These are phyloP conservation scores for Catamblyrhynchus diadema DNA, from an alignment of 2,797 vertebrate species.

Conservation along the genomic window DNA sequence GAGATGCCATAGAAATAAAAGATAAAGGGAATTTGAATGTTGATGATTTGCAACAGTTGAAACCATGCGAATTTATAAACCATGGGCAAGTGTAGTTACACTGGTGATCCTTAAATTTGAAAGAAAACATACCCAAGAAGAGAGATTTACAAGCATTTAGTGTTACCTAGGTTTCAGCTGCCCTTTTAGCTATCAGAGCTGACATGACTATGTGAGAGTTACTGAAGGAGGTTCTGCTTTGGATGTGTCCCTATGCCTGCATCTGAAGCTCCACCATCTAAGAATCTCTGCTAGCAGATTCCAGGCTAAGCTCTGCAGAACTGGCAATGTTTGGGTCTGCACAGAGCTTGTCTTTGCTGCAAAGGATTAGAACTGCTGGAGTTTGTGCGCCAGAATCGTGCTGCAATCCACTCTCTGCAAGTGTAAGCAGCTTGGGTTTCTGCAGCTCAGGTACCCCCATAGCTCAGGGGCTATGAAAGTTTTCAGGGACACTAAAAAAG, in stretches of 20 bases:
- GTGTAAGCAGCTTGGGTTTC: neutral
- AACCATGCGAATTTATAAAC: neutral
- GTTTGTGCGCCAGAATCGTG: neutral
- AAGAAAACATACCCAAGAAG: neutral
- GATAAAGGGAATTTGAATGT: neutral
- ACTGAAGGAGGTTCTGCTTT: neutral
- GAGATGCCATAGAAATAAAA: neutral
- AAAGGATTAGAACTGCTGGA: neutral
- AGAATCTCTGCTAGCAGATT: neutral
- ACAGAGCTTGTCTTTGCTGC: neutral
- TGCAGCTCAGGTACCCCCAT: neutral
- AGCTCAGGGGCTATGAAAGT: accelerated
- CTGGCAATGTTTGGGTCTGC: neutral
- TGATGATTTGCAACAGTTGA: neutral
- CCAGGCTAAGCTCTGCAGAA: neutral
- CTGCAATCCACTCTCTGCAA: neutral
- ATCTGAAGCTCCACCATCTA: neutral
- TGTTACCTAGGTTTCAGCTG: neutral
- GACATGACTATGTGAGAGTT: neutral
- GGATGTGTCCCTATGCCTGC: neutral
- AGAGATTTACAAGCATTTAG: neutral
- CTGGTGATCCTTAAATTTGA: neutral
- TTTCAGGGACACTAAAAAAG: neutral
- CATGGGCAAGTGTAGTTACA: neutral
- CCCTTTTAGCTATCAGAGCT: neutral